A percentile compares a stretch with the other conserved stretches of the same genome.
Conservation (phyloP, 1,140 invertebrate species). For the Zaprionus africanus region DNA sequence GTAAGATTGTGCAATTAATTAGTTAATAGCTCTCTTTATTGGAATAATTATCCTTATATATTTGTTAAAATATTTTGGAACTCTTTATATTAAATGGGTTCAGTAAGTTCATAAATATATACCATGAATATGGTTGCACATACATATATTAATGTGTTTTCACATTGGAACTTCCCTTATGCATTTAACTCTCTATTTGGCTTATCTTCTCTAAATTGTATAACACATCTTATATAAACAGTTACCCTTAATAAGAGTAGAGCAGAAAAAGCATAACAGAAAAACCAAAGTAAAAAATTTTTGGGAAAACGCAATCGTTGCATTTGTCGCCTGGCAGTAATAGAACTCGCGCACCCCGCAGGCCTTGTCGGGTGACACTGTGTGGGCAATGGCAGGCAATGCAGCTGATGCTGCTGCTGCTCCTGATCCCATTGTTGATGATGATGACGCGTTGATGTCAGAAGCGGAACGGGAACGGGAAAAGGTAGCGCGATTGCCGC, state of each 20-base stretch:
- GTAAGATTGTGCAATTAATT: too few species aligned
- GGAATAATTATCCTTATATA: too few species aligned
- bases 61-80: too few species aligned
- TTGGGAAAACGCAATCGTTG: neutral
- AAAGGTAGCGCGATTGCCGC: slow-evolving; percentile 17
- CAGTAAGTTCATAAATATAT: too few species aligned
- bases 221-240: too few species aligned
- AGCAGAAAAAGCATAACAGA: neutral
- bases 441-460: slow-evolving; percentile 68
- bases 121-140: too few species aligned
- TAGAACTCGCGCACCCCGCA: slow-evolving; percentile 4
- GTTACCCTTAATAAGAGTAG: neutral
- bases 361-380: slow-evolving; percentile 49
- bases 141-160: too few species aligned
- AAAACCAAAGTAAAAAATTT: neutral
- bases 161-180: too few species aligned
- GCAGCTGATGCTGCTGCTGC: neutral
- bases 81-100: too few species aligned
- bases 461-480: slow-evolving; percentile 53
- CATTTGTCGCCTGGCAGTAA: slow-evolving; percentile 45
- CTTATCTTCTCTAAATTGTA: too few species aligned
- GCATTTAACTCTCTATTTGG: too few species aligned
- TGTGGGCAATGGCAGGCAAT: slow-evolving; percentile 19
- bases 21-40: too few species aligned
- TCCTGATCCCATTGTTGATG: slow-evolving; percentile 47